Conservation (phyloP, 2,888 invertebrate genomes). For the Dorcus parallelipipedus region DNA sequence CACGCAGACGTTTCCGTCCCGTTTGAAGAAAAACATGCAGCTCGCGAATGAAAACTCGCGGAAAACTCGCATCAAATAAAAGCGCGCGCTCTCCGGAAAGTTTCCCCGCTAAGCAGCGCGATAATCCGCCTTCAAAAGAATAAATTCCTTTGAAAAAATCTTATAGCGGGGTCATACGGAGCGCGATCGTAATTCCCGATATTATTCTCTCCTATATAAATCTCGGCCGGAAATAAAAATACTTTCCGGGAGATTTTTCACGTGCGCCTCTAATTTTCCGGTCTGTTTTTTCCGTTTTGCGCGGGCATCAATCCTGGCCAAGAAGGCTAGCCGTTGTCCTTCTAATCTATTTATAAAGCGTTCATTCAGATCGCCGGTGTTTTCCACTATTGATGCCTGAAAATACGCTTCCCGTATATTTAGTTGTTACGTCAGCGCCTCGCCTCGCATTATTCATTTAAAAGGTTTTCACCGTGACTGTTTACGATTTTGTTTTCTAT, state of each 20-base stretch:
- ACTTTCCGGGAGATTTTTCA: not conserved
- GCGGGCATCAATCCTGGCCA: not conserved
- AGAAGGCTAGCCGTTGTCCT: not conserved
- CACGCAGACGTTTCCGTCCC: no score
- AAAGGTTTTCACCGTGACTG: not conserved
- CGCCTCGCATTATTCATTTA: not conserved
- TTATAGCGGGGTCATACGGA: no score
- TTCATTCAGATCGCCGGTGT: not conserved
- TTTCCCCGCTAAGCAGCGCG: no score
- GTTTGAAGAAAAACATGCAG: no score
- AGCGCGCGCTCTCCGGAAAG: no score
- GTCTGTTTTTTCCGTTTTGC: not conserved
- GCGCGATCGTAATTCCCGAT: no score
- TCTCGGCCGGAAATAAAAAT: no score
- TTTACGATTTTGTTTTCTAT: not conserved
- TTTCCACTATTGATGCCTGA: not conserved
- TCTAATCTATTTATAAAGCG: not conserved
- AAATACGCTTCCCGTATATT: not conserved
- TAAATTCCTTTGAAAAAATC: no score
- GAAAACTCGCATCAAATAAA: no score
- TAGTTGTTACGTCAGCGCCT: not conserved
- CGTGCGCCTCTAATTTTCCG: not conserved
- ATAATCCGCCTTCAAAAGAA: no score
- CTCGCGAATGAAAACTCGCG: no score
- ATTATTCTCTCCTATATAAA: no score